phyloP scores from a whole-genome alignment of 2,888 invertebrate species.

The Mechanitis mazaeus region DNA sequence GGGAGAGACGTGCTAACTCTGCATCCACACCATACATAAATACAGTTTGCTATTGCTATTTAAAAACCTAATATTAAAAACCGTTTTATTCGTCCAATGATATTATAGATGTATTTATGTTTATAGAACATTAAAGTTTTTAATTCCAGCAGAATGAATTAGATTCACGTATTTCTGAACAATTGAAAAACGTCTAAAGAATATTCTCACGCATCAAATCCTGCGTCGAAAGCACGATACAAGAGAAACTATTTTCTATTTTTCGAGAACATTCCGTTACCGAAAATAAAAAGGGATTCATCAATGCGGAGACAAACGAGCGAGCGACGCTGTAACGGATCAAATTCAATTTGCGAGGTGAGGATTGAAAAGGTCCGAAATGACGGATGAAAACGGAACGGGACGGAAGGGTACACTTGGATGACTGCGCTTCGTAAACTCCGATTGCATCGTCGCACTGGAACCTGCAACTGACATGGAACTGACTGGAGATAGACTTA shows the following conservation, averaged over 20 bases:
- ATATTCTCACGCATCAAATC: conserved; percentile 11
- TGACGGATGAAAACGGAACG: conserved; percentile 48
- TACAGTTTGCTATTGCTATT: background rate
- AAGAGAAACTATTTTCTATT: conserved; percentile 24
- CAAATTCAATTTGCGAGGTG: conserved; percentile 73
- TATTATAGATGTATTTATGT: too few relatives aligned
- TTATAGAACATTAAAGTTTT: too few relatives aligned
- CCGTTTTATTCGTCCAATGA: too few relatives aligned
- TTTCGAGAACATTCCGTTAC: conserved; percentile 30
- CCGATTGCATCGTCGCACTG: conserved; percentile 21
- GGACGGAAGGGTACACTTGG: conserved; percentile 20
- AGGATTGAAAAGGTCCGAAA: conserved; percentile 69
- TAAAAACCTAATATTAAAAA: conserved; percentile 9
- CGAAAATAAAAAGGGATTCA: conserved; percentile 45
- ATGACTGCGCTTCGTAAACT: conserved; percentile 18
- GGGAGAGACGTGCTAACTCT: conserved; percentile 23
- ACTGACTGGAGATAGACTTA: conserved; percentile 17
- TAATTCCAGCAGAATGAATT: too few relatives aligned
- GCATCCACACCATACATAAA: conserved; percentile 9
- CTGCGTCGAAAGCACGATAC: conserved; percentile 12
- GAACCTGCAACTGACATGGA: conserved; percentile 11
- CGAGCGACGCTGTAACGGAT: conserved; percentile 63
- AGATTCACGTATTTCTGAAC: background rate
- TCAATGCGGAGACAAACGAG: conserved; percentile 62
- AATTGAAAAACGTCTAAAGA: background rate